These are phyloP conservation scores for Leucophora obtusa DNA, from an alignment of 2,888 invertebrate species.

Conservation along the genomic window DNA sequence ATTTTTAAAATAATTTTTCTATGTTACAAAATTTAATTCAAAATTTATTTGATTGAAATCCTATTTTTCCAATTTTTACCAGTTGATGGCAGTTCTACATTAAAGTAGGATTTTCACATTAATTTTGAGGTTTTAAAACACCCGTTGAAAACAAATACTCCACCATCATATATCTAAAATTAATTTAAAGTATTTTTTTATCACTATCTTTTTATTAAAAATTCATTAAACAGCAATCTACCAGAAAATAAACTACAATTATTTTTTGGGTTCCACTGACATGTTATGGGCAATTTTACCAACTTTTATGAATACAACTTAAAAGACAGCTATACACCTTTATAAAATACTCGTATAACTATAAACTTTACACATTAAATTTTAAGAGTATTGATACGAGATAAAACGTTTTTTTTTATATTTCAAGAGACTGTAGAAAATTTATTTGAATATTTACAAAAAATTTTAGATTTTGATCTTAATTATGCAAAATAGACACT, in stretches of 20 bases:
- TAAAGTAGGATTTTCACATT: too few species aligned
- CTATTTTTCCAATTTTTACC: too few species aligned
- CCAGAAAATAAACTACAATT: not conserved
- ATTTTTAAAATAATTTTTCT: too few species aligned
- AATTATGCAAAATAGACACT: not conserved
- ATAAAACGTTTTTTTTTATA: not conserved
- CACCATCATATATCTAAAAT: not conserved
- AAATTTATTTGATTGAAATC: too few species aligned
- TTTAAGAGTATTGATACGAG: not conserved
- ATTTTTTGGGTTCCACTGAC: not conserved
- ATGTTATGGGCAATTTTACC: not conserved
- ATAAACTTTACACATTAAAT: conserved; percentile 4
- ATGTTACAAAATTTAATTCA: too few species aligned
- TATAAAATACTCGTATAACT: conserved; percentile 4
- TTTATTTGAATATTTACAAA: not conserved
- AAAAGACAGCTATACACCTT: conserved; percentile 2
- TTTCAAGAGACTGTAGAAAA: not conserved
- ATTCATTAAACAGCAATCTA: conserved; percentile 13
- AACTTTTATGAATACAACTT: not conserved
- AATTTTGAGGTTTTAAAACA: too few species aligned
- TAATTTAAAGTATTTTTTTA: conserved; percentile 9
- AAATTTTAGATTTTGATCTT: not conserved
- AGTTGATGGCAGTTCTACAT: too few species aligned
- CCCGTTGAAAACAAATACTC: not conserved
- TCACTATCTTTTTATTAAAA: conserved; percentile 24